Conservation (phyloP, 2,113 vertebrate species). For the Gobio gobio region DNA sequence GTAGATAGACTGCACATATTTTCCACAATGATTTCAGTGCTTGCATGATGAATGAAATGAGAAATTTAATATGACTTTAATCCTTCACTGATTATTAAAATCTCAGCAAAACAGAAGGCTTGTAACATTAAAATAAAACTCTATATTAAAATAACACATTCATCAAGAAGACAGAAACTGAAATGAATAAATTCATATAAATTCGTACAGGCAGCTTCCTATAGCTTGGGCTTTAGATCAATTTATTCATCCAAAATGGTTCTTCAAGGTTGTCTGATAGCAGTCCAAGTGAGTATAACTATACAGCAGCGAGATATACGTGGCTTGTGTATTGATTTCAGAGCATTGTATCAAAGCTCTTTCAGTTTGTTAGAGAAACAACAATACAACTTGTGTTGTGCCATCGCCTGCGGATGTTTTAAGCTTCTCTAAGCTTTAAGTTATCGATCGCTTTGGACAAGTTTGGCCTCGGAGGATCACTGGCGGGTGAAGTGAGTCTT, state of each 20-base stretch:
- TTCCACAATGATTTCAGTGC: not conserved
- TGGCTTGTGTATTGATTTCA: slow-evolving; percentile 16
- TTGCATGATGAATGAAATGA: not conserved
- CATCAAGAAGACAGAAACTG: not conserved
- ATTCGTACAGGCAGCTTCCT: not conserved
- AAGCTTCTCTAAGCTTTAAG: not conserved
- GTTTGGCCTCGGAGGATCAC: slow-evolving; percentile 16
- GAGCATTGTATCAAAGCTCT: slow-evolving; percentile 16
- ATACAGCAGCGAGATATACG: not conserved
- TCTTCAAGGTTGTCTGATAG: slow-evolving; percentile 10
- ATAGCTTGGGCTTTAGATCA: not conserved
- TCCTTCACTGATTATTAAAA: not conserved
- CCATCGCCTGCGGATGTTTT: not conserved
- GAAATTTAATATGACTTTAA: not conserved
- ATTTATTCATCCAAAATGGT: not conserved
- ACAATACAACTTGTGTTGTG: slow-evolving; percentile 8
- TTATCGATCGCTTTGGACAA: slow-evolving; percentile 21
- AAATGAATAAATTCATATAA: not conserved
- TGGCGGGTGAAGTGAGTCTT: slow-evolving; percentile 7
- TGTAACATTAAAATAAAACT: not conserved
- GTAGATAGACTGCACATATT: not conserved
- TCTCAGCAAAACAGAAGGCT: not conserved
- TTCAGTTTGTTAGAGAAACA: slow-evolving; percentile 10
- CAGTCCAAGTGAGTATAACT: not conserved
- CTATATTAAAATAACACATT: not conserved